Evolutionary conservation across 2,888 invertebrate genomes (phyloP).

Genomic region (Lycia hirtaria): DNA sequence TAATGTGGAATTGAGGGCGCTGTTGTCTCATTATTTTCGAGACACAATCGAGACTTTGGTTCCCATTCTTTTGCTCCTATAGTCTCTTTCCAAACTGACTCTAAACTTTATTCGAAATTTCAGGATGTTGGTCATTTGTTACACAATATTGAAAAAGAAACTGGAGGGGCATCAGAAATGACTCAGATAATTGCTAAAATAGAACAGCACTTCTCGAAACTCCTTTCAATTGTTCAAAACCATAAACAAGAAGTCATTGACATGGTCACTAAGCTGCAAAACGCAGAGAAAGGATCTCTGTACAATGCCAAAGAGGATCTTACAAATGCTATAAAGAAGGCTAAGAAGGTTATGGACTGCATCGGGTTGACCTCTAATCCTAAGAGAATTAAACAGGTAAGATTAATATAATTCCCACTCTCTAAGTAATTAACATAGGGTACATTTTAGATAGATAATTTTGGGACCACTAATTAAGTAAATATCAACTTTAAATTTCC

Average conservation of each 20-base stretch:
- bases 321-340: conserved; percentile 58
- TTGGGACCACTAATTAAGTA: no score
- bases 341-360: conserved; percentile 54
- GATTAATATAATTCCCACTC: conserved; percentile 10
- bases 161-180: conserved; percentile 56
- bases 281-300: conserved; percentile 64
- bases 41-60: no score
- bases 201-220: conserved; percentile 80
- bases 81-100: no score
- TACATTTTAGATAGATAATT: not conserved
- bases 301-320: conserved; percentile 59
- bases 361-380: conserved; percentile 51
- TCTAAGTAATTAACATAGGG: not conserved
- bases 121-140: conserved; percentile 75
- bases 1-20: no score
- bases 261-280: conserved; percentile 60
- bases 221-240: conserved; percentile 81
- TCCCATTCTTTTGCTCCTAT: no score
- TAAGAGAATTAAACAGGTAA: conserved; percentile 62
- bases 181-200: conserved; percentile 63
- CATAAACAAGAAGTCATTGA: conserved; percentile 75
- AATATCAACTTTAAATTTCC: no score
- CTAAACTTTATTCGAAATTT: no score
- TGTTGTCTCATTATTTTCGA: no score
- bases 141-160: conserved; percentile 63